These are phyloP conservation scores for Xiphophorus hellerii DNA, from an alignment of 2,113 vertebrate genomes.

Conservation along the genomic window DNA sequence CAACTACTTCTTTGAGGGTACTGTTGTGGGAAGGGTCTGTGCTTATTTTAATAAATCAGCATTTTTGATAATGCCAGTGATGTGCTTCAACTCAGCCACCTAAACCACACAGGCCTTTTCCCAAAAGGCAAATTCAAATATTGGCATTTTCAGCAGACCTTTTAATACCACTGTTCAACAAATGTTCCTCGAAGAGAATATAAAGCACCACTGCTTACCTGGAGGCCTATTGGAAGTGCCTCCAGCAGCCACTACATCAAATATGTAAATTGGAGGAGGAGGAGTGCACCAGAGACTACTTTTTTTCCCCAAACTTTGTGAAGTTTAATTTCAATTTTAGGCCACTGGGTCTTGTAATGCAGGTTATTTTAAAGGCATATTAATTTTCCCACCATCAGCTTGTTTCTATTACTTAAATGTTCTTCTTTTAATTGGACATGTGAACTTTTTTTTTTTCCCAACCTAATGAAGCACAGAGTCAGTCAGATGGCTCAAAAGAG, in stretches of 20 bases:
- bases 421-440: neutral
- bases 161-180: constrained; percentile 21
- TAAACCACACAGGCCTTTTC: constrained; percentile 16
- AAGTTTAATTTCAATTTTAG: neutral
- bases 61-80: constrained; percentile 12
- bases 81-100: neutral
- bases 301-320: neutral
- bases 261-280: constrained; percentile 38
- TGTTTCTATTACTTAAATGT: neutral
- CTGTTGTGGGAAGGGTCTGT: neutral
- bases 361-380: neutral
- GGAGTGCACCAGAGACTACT: neutral
- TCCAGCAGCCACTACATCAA: constrained; percentile 26
- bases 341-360: neutral
- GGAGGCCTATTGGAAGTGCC: constrained; percentile 10
- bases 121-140: constrained; percentile 9
- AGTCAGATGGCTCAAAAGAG: too few species aligned
- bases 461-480: neutral
- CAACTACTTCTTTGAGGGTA: neutral
- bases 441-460: neutral
- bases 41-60: constrained; percentile 9
- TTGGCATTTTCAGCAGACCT: constrained; percentile 19
- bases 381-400: neutral
- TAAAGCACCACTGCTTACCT: constrained; percentile 14
- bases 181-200: constrained; percentile 30